These are phyloP conservation scores for Eciton burchellii DNA, from an alignment of 1,140 invertebrate genomes.

Conservation along the genomic window DNA sequence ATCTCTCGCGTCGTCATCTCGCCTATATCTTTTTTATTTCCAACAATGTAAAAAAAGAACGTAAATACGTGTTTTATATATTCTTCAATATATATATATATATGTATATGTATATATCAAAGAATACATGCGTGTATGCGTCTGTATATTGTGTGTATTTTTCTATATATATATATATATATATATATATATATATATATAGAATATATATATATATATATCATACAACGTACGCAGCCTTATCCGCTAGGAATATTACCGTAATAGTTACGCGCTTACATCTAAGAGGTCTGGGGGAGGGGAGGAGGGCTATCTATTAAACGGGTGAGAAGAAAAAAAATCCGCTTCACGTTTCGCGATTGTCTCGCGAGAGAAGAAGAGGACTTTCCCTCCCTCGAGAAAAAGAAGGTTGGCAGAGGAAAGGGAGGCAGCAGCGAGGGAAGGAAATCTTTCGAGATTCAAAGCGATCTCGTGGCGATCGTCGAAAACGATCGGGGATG, in stretches of 20 bases:
- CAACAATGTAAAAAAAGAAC: conserved; percentile 77
- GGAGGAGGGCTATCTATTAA: conserved; percentile 56
- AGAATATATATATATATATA: conserved; percentile 63
- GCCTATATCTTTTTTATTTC: conserved; percentile 61
- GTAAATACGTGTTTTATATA: conserved; percentile 75
- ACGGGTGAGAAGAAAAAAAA: conserved; percentile 49
- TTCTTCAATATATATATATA: conserved; percentile 57
- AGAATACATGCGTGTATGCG: not conserved
- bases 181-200: conserved; percentile 22
- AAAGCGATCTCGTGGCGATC: conserved; percentile 24
- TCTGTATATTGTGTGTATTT: conserved; percentile 12
- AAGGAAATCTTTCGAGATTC: conserved; percentile 64
- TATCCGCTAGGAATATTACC: conserved; percentile 73
- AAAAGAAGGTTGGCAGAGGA: not conserved
- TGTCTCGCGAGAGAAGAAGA: conserved; percentile 29
- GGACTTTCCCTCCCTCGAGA: not conserved
- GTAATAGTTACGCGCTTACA: conserved; percentile 69
- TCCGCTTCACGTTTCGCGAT: conserved; percentile 43
- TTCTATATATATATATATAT: conserved; percentile 7
- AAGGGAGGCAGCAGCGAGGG: no score
- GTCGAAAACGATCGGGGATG: conserved; percentile 35
- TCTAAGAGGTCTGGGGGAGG: no score
- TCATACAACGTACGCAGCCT: conserved; percentile 69
- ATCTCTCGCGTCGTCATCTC: conserved; percentile 59
- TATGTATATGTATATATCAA: conserved; percentile 19